Evolutionary conservation across 1,140 invertebrate genomes (phyloP), one percentile per base, ranked within the genome.

Genomic region (Lasioglossum baleicum): DNA sequence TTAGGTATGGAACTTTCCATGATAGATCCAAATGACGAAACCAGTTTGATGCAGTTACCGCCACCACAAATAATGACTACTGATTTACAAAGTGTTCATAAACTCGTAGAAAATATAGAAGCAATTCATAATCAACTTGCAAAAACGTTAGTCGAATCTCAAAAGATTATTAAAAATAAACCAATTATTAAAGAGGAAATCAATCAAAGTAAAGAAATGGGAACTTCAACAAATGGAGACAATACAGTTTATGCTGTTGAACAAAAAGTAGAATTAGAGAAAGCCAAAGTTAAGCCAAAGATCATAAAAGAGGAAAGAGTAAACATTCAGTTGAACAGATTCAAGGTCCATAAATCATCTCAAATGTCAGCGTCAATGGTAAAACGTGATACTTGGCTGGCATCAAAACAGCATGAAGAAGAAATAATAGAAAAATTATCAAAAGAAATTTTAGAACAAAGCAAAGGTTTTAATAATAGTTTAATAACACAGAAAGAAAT

Each of bases 361-460:
- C 64, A 80, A 56, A 63, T 56, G 22, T 66, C 22, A 35, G 68
- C 64, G 48, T 17, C 71, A 51, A 66, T 65, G 44, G 0, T 8
- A 35, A n/a, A 66, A 88, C 42, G 68, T 67, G 63, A 72, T 15
- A 65, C 74, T n/a, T 66, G 56, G 51, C 40, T 67, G 2, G 11
- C 58, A 3, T 48, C 68, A 11, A 79, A 82, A 63, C 11, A 60
- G 44, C 73, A 71, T 8, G 84, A 88, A 22, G 87, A 90, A 22
- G 83, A 89, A 3, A 75, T 90, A 8, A 90, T 92, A 53, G 85
- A 89, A 66, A 89, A 84, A 74, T 83, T 92, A 40, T 91, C 87
- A 0, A 85, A 90, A 61, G 91, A 92, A 79, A 91, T 92, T 83
- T 83, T 92, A 42, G 90, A 91, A 56, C 90, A 92, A 76, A 92